These are phyloP conservation scores for Gambusia holbrooki DNA, from an alignment of 2,113 vertebrate genomes.

Conservation along the genomic window DNA sequence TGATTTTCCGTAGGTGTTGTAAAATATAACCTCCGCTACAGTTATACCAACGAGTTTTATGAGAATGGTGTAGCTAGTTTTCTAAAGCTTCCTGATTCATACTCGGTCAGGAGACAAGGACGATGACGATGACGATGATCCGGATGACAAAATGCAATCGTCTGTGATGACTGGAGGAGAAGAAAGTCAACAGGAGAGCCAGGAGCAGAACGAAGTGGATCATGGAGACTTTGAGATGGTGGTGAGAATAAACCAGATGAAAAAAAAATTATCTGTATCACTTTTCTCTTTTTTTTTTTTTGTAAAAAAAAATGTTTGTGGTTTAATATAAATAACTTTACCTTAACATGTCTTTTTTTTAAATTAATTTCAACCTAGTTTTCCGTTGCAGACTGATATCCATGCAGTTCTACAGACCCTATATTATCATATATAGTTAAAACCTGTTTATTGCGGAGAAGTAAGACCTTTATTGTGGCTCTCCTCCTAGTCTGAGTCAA, in stretches of 20 bases:
- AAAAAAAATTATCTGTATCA: neutral
- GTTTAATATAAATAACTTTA: neutral
- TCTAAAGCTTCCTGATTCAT: conserved; percentile 3
- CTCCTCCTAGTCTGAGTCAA: conserved; percentile 89
- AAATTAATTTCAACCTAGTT: neutral
- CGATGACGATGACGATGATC: conserved; percentile 94
- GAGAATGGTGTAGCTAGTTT: neutral
- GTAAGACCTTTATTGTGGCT: conserved; percentile 39
- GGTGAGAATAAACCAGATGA: conserved; percentile 81
- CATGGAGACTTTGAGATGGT: conserved; percentile 99
- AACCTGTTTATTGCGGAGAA: neutral
- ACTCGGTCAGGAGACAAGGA: conserved; percentile 92
- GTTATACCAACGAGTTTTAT: neutral
- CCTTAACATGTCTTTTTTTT: neutral
- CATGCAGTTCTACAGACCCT: too few species aligned
- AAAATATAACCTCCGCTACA: neutral
- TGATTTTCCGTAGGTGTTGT: neutral
- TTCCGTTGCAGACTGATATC: too few species aligned
- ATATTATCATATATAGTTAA: neutral
- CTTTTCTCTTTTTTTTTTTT: neutral
- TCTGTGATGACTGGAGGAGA: conserved; percentile 89
- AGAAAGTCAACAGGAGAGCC: conserved; percentile 91
- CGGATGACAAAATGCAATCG: conserved; percentile 95
- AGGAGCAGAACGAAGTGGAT: conserved; percentile 96
- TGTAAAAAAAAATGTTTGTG: neutral